A percentile compares a stretch with the other conserved stretches of the same genome.
Evolutionary conservation across 2,888 invertebrate genomes (phyloP).

Genomic region (Stramonita haemastoma): DNA sequence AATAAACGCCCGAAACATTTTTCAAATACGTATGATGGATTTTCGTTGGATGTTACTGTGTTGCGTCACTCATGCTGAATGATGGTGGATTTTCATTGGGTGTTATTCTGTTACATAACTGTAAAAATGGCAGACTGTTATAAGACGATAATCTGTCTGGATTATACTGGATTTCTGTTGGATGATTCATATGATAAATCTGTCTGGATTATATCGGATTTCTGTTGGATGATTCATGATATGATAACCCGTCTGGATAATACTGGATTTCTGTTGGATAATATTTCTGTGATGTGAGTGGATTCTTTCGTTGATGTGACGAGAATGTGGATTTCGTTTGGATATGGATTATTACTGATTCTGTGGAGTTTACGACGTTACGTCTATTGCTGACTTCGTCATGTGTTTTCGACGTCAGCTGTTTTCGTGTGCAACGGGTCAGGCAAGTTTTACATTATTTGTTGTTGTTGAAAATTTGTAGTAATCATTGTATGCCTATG

Average conservation of each 20-base stretch:
- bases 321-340: not conserved
- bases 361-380: not conserved
- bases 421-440: slow-evolving; percentile 6
- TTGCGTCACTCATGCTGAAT: not conserved
- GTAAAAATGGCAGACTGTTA: too few relatives aligned
- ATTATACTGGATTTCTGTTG: not conserved
- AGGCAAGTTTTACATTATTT: slow-evolving; percentile 21
- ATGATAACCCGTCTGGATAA: not conserved
- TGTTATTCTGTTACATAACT: not conserved
- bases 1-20: too few relatives aligned
- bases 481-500: not conserved
- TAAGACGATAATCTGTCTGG: not conserved
- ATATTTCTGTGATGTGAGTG: not conserved
- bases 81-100: not conserved
- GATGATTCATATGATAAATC: not conserved
- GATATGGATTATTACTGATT: not conserved
- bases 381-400: not conserved
- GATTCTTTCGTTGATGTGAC: not conserved
- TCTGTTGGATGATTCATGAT: not conserved
- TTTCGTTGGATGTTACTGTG: slow-evolving; percentile 12
- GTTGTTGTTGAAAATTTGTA: not conserved
- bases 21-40: not conserved
- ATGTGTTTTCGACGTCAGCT: slow-evolving; percentile 36
- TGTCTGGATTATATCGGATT: not conserved
- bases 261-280: not conserved